These are phyloP conservation scores for Drosophila equinoxialis DNA, from an alignment of 1,140 invertebrate genomes.

Conservation along the genomic window DNA sequence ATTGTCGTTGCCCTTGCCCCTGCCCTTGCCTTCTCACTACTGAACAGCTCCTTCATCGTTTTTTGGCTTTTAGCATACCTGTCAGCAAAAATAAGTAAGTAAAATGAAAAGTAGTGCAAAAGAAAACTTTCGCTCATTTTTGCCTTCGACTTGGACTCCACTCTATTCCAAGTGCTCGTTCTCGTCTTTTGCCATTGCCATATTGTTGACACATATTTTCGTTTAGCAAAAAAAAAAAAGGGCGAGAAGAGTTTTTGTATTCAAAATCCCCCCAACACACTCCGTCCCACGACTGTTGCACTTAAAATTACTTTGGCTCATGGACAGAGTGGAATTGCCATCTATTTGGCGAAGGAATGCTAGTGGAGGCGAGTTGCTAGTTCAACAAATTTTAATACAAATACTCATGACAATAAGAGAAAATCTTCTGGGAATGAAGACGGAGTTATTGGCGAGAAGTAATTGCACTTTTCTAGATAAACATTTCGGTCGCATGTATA, in stretches of 20 bases:
- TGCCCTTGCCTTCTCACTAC: slow-evolving; percentile 16
- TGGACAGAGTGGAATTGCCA: not conserved
- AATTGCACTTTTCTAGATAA: not conserved
- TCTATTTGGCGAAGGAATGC: not conserved
- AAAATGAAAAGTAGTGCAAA: slow-evolving; percentile 78
- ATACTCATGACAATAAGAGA: not conserved
- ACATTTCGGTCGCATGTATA: not conserved
- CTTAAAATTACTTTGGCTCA: slow-evolving; percentile 3
- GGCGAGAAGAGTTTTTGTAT: slow-evolving; percentile 16
- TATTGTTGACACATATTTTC: slow-evolving; percentile 80
- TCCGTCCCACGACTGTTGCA: not conserved
- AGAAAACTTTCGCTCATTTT: slow-evolving; percentile 75
- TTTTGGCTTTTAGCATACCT: slow-evolving; percentile 81
- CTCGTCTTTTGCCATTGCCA: slow-evolving; percentile 31
- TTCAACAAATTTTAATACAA: not conserved
- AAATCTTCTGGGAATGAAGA: not conserved
- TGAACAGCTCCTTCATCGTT: slow-evolving; percentile 41
- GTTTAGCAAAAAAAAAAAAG: slow-evolving; percentile 1
- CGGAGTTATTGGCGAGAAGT: not conserved
- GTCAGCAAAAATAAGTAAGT: slow-evolving; percentile 59
- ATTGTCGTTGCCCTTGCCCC: slow-evolving; percentile 16
- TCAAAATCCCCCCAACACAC: not conserved
- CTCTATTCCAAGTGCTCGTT: not conserved
- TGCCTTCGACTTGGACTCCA: slow-evolving; percentile 17
- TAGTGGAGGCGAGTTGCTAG: not conserved